phyloP scores from a whole-genome alignment of 2,888 invertebrate species.

The Metellina segmentata region DNA sequence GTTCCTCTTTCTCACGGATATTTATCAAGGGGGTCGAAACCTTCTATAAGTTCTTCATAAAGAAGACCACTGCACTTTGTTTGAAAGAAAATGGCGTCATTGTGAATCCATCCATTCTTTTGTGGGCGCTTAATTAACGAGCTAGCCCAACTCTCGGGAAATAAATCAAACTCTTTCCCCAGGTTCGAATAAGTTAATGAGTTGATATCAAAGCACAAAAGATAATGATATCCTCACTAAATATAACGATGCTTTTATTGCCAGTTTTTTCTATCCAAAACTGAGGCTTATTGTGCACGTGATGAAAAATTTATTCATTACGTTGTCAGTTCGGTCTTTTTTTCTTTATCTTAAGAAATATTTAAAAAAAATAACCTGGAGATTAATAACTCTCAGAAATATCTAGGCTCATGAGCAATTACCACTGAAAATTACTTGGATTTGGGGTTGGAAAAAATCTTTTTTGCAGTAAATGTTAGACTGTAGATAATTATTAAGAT shows the following conservation, averaged over 20 bases:
- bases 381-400: not conserved
- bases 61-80: not conserved
- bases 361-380: not conserved
- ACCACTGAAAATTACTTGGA: not conserved
- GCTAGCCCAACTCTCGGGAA: not conserved
- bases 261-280: not conserved
- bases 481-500: not conserved
- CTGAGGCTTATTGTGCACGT: not conserved
- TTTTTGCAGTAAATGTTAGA: not conserved
- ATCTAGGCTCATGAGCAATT: not conserved
- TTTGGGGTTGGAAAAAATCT: not conserved
- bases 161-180: not conserved
- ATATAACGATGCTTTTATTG: not conserved
- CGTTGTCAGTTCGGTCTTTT: too few species aligned
- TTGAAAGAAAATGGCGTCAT: not conserved
- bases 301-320: not conserved
- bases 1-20: too few species aligned
- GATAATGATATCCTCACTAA: not conserved
- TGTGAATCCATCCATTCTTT: not conserved
- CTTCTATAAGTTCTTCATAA: not conserved
- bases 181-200: not conserved
- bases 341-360: not conserved
- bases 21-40: not conserved
- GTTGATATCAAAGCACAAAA: not conserved
- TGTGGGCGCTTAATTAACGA: not conserved